Evolutionary conservation across 2,797 vertebrate species (phyloP).

Genomic region (Eutrigla gurnardus): DNA sequence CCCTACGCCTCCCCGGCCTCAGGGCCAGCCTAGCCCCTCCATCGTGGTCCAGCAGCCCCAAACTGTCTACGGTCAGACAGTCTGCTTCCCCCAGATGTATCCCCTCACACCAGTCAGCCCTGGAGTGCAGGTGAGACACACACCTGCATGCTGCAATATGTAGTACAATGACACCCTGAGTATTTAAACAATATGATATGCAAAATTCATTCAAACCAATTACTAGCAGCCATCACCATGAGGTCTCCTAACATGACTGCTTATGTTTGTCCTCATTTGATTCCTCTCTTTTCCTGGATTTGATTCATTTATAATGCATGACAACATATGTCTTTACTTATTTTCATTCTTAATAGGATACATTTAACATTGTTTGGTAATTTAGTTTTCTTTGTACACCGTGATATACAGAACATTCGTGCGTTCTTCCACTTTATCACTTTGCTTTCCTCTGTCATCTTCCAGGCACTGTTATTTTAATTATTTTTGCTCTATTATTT

Average conservation of each 20-base stretch:
- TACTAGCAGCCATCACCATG: constrained; percentile 5
- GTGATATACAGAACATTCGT: not conserved
- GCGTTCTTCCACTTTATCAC: not conserved
- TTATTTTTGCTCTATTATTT: constrained; percentile 16
- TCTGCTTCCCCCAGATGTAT: constrained; percentile 99
- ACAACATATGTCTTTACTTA: not conserved
- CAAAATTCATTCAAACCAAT: constrained; percentile 25
- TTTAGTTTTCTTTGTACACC: not conserved
- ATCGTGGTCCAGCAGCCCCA: constrained; percentile 96
- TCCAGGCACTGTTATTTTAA: not conserved
- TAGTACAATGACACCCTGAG: constrained; percentile 3
- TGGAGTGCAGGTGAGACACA: constrained; percentile 92
- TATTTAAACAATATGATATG: constrained; percentile 6
- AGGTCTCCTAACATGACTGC: constrained; percentile 10
- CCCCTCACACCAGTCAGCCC: constrained; percentile 96
- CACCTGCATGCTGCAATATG: constrained; percentile 13
- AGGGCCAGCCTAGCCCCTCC: constrained; percentile 97
- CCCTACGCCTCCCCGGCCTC: constrained; percentile 95
- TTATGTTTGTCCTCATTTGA: constrained; percentile 3
- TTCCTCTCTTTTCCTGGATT: not conserved
- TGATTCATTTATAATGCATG: not conserved
- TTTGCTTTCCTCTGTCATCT: constrained; percentile 20
- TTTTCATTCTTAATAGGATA: constrained; percentile 7
- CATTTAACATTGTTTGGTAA: not conserved
- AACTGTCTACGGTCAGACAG: constrained; percentile 93